These are phyloP conservation scores for Colossoma macropomum DNA, from an alignment of 2,113 vertebrate genomes.

Conservation along the genomic window DNA sequence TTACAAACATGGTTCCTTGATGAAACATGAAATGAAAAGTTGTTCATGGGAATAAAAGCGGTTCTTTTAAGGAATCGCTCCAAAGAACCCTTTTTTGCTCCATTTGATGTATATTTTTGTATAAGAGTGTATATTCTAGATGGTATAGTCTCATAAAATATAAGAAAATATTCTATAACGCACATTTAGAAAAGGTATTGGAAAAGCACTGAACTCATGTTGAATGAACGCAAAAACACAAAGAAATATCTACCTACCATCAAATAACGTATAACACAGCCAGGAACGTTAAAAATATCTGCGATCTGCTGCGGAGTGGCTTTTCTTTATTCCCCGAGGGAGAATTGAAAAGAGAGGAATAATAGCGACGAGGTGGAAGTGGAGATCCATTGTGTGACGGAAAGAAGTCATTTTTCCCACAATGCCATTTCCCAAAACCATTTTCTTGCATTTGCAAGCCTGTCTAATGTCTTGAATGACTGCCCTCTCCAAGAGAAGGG, in stretches of 20 bases:
- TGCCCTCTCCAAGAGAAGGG: slow-evolving; percentile 59
- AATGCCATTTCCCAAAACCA: slow-evolving; percentile 50
- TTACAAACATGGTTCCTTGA: too few relatives aligned
- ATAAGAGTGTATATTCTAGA: too few relatives aligned
- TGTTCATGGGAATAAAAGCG: too few relatives aligned
- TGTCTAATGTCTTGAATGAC: slow-evolving; percentile 70
- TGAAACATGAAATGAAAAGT: too few relatives aligned
- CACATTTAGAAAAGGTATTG: background rate
- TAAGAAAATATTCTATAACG: background rate
- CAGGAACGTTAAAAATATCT: background rate
- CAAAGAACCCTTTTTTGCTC: too few relatives aligned
- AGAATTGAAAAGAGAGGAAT: slow-evolving; percentile 20
- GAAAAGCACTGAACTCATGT: background rate
- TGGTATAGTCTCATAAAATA: too few relatives aligned
- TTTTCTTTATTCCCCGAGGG: slow-evolving; percentile 19
- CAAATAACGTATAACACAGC: slow-evolving; percentile 2
- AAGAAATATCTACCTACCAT: background rate
- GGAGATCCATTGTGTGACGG: slow-evolving; percentile 46
- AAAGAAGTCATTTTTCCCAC: slow-evolving; percentile 44
- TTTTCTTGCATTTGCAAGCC: slow-evolving; percentile 55
- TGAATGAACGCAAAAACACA: background rate
- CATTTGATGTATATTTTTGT: too few relatives aligned
- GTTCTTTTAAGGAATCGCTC: too few relatives aligned
- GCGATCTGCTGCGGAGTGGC: background rate
- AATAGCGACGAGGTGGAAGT: slow-evolving; percentile 31